Conservation (phyloP, 2,888 invertebrate species). For the Ecliptopera silaceata region DNA sequence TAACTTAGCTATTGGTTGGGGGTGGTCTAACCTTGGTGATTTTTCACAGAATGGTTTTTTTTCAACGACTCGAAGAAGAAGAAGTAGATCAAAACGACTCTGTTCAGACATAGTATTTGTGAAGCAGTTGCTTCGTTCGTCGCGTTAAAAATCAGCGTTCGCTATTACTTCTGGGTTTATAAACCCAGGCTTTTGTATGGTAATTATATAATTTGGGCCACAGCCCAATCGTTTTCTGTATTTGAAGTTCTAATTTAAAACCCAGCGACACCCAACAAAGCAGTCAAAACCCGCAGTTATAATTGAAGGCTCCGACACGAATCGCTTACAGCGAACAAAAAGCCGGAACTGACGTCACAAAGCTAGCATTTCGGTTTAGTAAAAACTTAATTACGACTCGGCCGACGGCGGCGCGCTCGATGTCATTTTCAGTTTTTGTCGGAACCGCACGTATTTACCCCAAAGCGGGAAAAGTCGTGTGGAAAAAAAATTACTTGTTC, state of each 20-base stretch:
- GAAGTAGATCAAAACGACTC: too few species aligned
- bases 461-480: neutral
- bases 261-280: neutral
- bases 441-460: slow-evolving; percentile 17
- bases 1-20: too few species aligned
- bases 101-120: too few species aligned
- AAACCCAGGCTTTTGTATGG: too few species aligned
- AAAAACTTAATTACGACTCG: slow-evolving; percentile 62
- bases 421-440: slow-evolving; percentile 56
- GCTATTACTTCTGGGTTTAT: too few species aligned
- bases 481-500: neutral
- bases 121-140: too few species aligned
- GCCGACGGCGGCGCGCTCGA: slow-evolving; percentile 36
- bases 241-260: neutral
- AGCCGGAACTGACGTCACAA: slow-evolving; percentile 35
- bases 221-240: neutral
- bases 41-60: too few species aligned
- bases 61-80: too few species aligned
- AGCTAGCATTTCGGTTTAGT: slow-evolving; percentile 42
- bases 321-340: slow-evolving; percentile 28
- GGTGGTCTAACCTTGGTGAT: too few species aligned
- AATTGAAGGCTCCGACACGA: slow-evolving; percentile 22
- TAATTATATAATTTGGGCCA: too few species aligned
- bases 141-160: too few species aligned
- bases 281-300: slow-evolving; percentile 14